Conservation (phyloP, 2,888 invertebrate species). For the Watsonalla cultraria region DNA sequence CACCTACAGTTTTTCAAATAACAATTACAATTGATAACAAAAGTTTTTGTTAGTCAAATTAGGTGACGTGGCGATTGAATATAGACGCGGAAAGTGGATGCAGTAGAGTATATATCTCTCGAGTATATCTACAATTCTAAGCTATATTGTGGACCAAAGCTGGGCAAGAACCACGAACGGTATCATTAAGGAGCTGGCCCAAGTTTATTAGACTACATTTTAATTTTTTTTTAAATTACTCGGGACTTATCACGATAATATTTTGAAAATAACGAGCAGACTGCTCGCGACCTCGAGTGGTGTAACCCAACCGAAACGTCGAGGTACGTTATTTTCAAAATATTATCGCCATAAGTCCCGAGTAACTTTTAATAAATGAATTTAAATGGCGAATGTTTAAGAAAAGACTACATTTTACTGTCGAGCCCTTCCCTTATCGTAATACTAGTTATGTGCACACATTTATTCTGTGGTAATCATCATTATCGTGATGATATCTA, state of each 20-base stretch:
- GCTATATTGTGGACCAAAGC: conserved; percentile 55
- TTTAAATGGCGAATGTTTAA: no score
- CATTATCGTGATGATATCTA: no score
- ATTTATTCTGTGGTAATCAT: no score
- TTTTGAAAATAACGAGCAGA: no score
- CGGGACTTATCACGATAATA: no score
- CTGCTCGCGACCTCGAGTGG: no score
- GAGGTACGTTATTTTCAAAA: no score
- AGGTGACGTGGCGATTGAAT: conserved; percentile 34
- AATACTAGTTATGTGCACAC: not conserved
- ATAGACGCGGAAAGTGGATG: conserved; percentile 44
- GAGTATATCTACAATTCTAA: conserved; percentile 14
- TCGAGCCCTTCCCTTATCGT: not conserved
- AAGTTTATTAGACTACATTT: conserved; percentile 18
- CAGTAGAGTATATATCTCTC: conserved; percentile 9
- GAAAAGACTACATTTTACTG: not conserved
- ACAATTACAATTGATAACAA: conserved; percentile 26
- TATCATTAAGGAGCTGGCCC: conserved; percentile 47
- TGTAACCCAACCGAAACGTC: no score
- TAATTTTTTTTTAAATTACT: not conserved
- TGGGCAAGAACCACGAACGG: conserved; percentile 62
- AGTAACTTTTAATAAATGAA: no score
- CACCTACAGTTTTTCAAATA: conserved; percentile 24
- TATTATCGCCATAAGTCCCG: no score
- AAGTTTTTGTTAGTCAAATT: conserved; percentile 25